Conservation (phyloP, 1,140 invertebrate species). For the Andricus grossulariae region DNA sequence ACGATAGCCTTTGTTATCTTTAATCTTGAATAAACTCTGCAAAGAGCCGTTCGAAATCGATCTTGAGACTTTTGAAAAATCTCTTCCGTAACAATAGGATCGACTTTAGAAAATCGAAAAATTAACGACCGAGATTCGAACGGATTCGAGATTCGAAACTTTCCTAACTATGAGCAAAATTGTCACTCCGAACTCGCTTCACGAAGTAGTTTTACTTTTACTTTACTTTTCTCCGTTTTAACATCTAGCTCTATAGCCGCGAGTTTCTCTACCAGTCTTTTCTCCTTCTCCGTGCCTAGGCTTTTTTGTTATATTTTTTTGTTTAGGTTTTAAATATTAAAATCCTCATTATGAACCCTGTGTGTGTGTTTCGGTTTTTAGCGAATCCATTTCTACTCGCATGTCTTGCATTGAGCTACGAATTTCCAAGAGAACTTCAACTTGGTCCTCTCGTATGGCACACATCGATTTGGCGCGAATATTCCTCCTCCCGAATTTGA, state of each 20-base stretch:
- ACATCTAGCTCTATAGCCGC: constrained; percentile 56
- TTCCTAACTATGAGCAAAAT: constrained; percentile 50
- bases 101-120: neutral
- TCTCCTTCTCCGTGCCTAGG: constrained; percentile 63
- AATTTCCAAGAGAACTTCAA: constrained; percentile 37
- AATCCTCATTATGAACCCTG: constrained; percentile 61
- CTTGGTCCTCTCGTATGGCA: constrained; percentile 54
- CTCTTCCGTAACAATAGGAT: neutral
- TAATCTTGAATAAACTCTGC: constrained; percentile 13
- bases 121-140: neutral
- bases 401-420: constrained; percentile 43
- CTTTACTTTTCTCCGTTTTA: neutral
- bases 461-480: constrained; percentile 57
- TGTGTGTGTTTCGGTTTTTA: constrained; percentile 44
- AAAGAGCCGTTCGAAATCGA: neutral
- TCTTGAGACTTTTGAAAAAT: neutral
- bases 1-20: constrained; percentile 42
- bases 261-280: constrained; percentile 68
- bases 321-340: constrained; percentile 54
- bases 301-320: constrained; percentile 43
- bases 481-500: constrained; percentile 34
- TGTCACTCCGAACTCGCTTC: constrained; percentile 34
- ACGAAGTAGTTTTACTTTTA: constrained; percentile 41
- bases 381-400: constrained; percentile 37
- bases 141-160: constrained; percentile 44